Evolutionary conservation across 2,113 vertebrate species (phyloP), one percentile per base, ranked within the genome.

Genomic region (Rhagologus leucostigma): DNA sequence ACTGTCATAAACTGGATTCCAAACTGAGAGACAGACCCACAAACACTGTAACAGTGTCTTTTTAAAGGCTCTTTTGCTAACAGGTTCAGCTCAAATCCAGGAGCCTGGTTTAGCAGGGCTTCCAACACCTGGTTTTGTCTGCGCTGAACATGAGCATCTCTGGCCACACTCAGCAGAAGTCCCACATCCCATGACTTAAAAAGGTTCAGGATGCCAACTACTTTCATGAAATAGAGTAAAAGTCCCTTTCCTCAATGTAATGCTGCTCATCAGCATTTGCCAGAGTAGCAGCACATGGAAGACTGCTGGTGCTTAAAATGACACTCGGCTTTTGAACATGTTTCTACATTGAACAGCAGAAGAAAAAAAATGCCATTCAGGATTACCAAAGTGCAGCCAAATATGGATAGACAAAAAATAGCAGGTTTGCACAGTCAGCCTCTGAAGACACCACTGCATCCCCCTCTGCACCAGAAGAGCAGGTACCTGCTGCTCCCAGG

Each of bases 371-470:
- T 41, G 41, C 55, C 63, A 57, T 41, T 55, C 71, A 65, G 37
- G 14, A 81, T 47, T 74, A 71, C n/a, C 82, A 60, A 85, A 52
- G 50, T 8, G 50, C 67, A 87, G 87, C 22, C 70, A 71, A 19
- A 30, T 44, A n/a, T 0, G 0, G 6, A 26, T 0, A 85, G 75
- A 35, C 30, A 63, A 65, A 78, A 79, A 30, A 1, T 1, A 32
- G 9, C 35, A 56, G 71, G 41, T 56, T 71, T 93, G 89, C 55
- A 83, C 21, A 52, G 56, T 4, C 62, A 82, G 83, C 37, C 76
- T 74, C 67, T 78, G 49, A 70, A 77, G 80, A 70, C 56, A 82
- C 13, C 4, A 12, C 57, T 56, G 82, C 60, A 62, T 56, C 44
- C 77, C 74, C n/a, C 67, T 21, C 1, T 35, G 63, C 24, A 42